A percentile compares a stretch with the other conserved stretches of the same genome.
Conservation (phyloP, 2,113 vertebrate genomes). For the Sinosuthora webbiana region DNA sequence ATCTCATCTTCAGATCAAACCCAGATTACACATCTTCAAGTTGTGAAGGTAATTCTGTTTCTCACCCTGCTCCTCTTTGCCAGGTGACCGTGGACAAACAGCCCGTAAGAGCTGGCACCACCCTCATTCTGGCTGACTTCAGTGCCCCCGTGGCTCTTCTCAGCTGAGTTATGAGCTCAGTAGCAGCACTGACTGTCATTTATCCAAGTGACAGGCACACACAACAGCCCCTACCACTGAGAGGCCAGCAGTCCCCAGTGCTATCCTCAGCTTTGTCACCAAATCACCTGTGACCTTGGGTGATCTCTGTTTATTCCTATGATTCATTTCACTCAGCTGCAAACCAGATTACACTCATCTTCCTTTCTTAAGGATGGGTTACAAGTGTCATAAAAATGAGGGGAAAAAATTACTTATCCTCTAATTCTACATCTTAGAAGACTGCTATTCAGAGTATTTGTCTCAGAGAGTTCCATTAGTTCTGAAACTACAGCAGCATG, state of each 20-base stretch:
- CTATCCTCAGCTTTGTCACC: neutral
- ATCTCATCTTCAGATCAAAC: neutral
- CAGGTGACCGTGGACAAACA: neutral
- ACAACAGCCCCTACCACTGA: neutral
- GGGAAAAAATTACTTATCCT: neutral
- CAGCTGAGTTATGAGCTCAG: neutral
- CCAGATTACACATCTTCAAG: neutral
- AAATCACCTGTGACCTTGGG: neutral
- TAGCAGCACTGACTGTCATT: neutral
- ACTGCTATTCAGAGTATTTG: neutral
- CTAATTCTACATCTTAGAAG: neutral
- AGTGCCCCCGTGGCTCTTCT: neutral
- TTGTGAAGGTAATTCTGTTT: neutral
- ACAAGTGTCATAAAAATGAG: neutral
- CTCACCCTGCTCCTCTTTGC: neutral
- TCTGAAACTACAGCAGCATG: neutral
- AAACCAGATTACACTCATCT: neutral
- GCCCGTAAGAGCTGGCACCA: neutral
- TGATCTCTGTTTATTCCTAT: neutral
- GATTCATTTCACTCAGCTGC: neutral
- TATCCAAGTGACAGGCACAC: neutral
- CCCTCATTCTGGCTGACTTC: neutral
- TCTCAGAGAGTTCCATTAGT: neutral
- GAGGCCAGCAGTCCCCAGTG: neutral
- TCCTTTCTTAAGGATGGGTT: neutral